phyloP scores from a whole-genome alignment of 2,888 invertebrate species.

The Thecocarcelia acutangulata region DNA sequence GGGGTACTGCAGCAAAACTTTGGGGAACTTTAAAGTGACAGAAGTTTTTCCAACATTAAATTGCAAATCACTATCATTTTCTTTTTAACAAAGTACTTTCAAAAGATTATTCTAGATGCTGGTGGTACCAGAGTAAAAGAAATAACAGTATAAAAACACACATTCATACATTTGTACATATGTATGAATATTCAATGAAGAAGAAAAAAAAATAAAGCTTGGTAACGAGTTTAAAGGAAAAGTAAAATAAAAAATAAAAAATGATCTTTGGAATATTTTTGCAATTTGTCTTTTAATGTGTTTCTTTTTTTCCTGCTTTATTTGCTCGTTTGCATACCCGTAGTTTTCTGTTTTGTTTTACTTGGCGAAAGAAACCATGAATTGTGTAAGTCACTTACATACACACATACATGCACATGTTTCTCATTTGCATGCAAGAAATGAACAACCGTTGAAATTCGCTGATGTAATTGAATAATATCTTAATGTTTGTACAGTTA shows the following conservation, averaged over 20 bases:
- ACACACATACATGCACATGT: not conserved
- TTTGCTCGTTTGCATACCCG: not conserved
- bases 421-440: constrained; percentile 40
- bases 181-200: constrained; percentile 27
- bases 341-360: constrained; percentile 3
- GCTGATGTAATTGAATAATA: constrained; percentile 32
- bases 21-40: constrained; percentile 27
- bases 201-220: constrained; percentile 6
- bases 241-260: not conserved
- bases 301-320: not conserved
- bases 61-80: constrained; percentile 42
- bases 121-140: not conserved
- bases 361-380: constrained; percentile 2
- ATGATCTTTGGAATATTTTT: constrained; percentile 26
- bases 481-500: not conserved
- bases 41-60: constrained; percentile 26
- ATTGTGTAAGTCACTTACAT: constrained; percentile 10
- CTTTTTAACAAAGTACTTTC: constrained; percentile 30
- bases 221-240: constrained; percentile 16
- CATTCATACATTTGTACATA: not conserved
- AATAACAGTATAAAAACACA: not conserved
- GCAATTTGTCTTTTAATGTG: constrained; percentile 31
- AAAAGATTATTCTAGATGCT: constrained; percentile 6
- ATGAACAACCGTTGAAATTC: constrained; percentile 25
- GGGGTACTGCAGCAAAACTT: not conserved